phyloP scores from a whole-genome alignment of 2,113 vertebrate genomes.

The Rana temporaria region DNA sequence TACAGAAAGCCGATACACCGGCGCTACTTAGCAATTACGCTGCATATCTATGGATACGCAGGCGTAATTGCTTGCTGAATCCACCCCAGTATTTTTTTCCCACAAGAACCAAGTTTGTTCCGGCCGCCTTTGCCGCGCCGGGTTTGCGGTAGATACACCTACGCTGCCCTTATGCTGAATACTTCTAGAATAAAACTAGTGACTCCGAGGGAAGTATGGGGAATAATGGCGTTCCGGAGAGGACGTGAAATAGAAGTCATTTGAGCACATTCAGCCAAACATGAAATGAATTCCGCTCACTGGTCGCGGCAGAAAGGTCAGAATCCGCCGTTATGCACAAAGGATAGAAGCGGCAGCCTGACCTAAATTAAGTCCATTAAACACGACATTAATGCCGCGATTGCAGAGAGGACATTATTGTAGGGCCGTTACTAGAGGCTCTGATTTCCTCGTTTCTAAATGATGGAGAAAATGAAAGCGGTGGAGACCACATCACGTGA shows the following conservation, averaged over 20 bases:
- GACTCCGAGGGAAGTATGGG: not conserved
- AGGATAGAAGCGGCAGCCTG: not conserved
- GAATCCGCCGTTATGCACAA: not conserved
- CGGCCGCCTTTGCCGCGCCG: too few relatives aligned
- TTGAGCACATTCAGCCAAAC: not conserved
- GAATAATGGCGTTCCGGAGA: not conserved
- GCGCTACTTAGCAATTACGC: too few relatives aligned
- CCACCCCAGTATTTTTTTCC: too few relatives aligned
- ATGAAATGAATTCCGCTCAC: not conserved
- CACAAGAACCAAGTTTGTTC: too few relatives aligned
- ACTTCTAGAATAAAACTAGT: not conserved
- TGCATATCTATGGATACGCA: too few relatives aligned
- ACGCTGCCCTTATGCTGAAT: not conserved
- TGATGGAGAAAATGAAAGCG: too few relatives aligned
- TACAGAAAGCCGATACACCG: too few relatives aligned
- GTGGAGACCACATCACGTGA: too few relatives aligned
- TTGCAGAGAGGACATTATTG: not conserved
- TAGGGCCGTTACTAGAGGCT: too few relatives aligned
- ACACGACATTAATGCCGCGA: not conserved
- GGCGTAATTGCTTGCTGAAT: too few relatives aligned
- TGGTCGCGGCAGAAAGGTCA: not conserved
- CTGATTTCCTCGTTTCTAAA: too few relatives aligned
- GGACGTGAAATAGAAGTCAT: not conserved
- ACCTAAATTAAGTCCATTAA: constrained; percentile 10
- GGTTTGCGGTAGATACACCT: too few relatives aligned